Conservation (phyloP, 2,888 invertebrate species). For the Choreutis nemorana region DNA sequence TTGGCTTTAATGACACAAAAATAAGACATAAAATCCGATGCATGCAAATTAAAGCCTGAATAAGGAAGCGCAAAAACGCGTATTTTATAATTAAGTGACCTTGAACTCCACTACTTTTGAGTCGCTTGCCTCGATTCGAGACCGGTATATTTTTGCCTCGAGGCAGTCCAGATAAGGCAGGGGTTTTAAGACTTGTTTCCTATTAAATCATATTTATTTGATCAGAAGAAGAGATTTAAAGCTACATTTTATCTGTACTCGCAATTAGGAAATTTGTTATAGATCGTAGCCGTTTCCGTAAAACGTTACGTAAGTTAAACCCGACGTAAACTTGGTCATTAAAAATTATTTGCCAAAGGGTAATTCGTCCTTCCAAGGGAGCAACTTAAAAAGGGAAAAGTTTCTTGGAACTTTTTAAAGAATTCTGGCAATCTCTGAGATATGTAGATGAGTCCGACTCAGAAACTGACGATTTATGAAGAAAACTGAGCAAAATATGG, state of each 20-base stretch:
- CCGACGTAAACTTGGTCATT: not conserved
- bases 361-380: not conserved
- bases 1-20: too few species aligned
- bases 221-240: too few species aligned
- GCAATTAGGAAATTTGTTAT: too few species aligned
- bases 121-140: constrained; percentile 25
- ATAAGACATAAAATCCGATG: too few species aligned
- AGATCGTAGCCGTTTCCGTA: too few species aligned
- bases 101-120: constrained; percentile 42
- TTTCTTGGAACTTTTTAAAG: constrained; percentile 12
- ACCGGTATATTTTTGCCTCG: constrained; percentile 19
- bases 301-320: not conserved
- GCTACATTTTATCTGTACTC: too few species aligned
- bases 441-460: constrained; percentile 46
- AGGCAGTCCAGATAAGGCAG: constrained; percentile 29
- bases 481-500: constrained; percentile 52
- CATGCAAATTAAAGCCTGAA: constrained; percentile 24
- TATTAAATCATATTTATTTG: too few species aligned
- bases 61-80: constrained; percentile 40
- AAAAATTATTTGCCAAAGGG: too few species aligned
- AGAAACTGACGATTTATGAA: constrained; percentile 54
- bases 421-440: constrained; percentile 18
- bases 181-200: too few species aligned
- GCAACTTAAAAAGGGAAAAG: constrained; percentile 13
- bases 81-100: constrained; percentile 40